Evolutionary conservation across 2,888 invertebrate species (phyloP).

Genomic region (Tenthredo livida): DNA sequence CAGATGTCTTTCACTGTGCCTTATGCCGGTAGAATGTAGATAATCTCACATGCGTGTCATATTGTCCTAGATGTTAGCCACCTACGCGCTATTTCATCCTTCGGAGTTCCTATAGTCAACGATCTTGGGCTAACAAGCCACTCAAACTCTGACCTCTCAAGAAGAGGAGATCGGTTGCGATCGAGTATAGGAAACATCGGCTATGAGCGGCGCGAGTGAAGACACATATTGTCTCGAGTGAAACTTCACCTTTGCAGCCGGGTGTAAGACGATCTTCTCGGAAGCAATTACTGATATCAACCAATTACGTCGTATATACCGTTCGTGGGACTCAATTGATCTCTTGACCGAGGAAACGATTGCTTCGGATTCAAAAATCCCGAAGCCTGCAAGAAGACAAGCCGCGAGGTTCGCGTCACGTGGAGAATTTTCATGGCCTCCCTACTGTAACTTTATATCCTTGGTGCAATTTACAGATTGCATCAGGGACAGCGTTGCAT

Average conservation of each 20-base stretch:
- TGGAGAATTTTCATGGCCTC: constrained; percentile 47
- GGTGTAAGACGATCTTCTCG: constrained; percentile 58
- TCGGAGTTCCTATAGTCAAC: neutral
- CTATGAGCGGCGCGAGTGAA: constrained; percentile 41
- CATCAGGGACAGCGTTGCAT: constrained; percentile 43
- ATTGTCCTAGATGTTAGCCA: constrained; percentile 2
- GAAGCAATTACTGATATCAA: constrained; percentile 62
- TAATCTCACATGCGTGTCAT: constrained; percentile 53
- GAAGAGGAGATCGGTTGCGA: constrained; percentile 44
- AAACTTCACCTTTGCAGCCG: constrained; percentile 57
- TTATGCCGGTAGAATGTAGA: constrained; percentile 58
- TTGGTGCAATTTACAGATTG: constrained; percentile 52
- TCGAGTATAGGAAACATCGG: constrained; percentile 23
- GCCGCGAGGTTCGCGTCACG: constrained; percentile 7
- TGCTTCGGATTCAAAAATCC: constrained; percentile 32
- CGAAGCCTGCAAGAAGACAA: neutral
- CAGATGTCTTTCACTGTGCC: constrained; percentile 54
- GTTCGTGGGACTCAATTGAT: constrained; percentile 49
- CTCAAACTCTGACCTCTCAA: constrained; percentile 34
- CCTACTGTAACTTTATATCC: constrained; percentile 41
- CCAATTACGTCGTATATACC: constrained; percentile 52
- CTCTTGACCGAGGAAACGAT: constrained; percentile 51
- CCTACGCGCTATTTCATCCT: constrained; percentile 11
- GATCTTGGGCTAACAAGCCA: constrained; percentile 30
- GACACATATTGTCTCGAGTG: constrained; percentile 56